phyloP scores from a whole-genome alignment of 2,888 invertebrate species.

The Drosophila setosimentum region DNA sequence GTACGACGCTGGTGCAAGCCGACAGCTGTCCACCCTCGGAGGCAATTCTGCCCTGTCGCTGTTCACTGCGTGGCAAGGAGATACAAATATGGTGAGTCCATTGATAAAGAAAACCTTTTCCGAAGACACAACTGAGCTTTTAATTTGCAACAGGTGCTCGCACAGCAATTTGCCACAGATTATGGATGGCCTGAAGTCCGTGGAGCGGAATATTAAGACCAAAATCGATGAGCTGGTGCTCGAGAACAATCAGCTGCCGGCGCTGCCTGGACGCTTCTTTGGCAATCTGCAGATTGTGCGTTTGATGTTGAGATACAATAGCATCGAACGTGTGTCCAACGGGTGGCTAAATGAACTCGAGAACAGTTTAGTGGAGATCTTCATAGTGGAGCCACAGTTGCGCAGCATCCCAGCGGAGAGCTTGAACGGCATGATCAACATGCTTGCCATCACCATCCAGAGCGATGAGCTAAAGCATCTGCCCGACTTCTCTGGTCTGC shows the following conservation, averaged over 20 bases:
- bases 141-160: constrained; percentile 90
- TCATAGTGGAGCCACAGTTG: constrained; percentile 93
- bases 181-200: constrained; percentile 89
- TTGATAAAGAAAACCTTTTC: no score
- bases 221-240: constrained; percentile 94
- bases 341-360: constrained; percentile 93
- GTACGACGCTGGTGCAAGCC: constrained; percentile 38
- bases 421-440: constrained; percentile 89
- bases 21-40: constrained; percentile 90
- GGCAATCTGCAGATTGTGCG: constrained; percentile 91
- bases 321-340: constrained; percentile 91
- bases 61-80: constrained; percentile 91
- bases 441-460: constrained; percentile 94
- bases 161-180: constrained; percentile 94
- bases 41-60: constrained; percentile 92
- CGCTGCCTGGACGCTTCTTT: constrained; percentile 93
- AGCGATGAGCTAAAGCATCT: constrained; percentile 91
- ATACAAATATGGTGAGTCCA: constrained; percentile 92
- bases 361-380: constrained; percentile 91
- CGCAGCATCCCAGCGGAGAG: constrained; percentile 92
- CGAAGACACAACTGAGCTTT: background rate
- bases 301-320: constrained; percentile 93
- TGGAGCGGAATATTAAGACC: constrained; percentile 88
- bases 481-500: constrained; percentile 90
- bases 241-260: constrained; percentile 94